Evolutionary conservation across 2,888 invertebrate species (phyloP), one percentile per base, ranked within the genome.

Genomic region (Drosophila neoperkinsi): DNA sequence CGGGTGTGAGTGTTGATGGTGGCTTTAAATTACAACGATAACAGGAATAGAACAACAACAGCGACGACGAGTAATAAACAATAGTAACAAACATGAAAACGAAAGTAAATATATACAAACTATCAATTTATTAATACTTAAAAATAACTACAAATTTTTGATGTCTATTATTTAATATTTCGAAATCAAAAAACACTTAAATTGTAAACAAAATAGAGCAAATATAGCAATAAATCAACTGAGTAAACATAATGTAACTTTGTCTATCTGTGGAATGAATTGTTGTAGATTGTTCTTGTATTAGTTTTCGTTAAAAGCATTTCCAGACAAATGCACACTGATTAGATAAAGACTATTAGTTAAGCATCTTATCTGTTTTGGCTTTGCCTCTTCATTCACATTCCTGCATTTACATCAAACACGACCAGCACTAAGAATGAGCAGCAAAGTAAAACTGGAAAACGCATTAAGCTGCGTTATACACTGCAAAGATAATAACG

Each of bases 61-160:
- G 64, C 49, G 49, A 68, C 55, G 71, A 68, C 49, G 25, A 38
- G 25, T 38, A 21, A 53, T 46, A 69, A 53, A 56, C 4, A 87
- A 71, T 36, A 65, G 38, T 28, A 57, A 50, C 18, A 38, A 38
- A 50, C 56, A 86, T 90, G 85, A 86, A 90, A 86, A 81, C 89
- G 69, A 90, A 86, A 86, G 90, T 86, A 86, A 86, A 85, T 85
- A 86, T 78, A 30, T n/a, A 38, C 9, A 30, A 36, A 11, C 59
- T 51, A 68, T 61, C 28, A 78, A 51, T 21, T 62, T 46, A 79
- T 63, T 28, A 62, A 61, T 43, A 28, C 60, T 61, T 34, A 30
- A 46, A 11, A 18, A 10, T 55, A 49, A 10, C 55, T 13, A 16
- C 33, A 18, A 5, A 10, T 0, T 5, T 16, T 25, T 16, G 4